Evolutionary conservation across 2,888 invertebrate genomes (phyloP).

Genomic region (Bhutanitis thaidina): DNA sequence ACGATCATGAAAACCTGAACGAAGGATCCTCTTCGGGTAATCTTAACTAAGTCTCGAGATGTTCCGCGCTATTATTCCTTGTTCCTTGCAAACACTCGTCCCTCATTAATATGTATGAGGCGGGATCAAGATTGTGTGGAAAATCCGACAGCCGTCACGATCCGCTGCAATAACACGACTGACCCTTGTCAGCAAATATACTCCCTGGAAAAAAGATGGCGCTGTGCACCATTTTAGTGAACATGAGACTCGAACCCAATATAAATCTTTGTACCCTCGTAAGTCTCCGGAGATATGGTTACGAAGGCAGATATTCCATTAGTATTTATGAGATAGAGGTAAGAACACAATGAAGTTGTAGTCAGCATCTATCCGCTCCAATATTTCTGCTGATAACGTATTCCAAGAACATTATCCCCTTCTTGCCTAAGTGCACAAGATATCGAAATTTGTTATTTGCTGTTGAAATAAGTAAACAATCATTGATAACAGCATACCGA

Average conservation of each 20-base stretch:
- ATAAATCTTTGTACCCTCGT: conserved; percentile 58
- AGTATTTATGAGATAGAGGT: conserved; percentile 47
- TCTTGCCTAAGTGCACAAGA: conserved; percentile 19
- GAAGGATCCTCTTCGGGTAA: too few relatives aligned
- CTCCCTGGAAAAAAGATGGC: conserved; percentile 48
- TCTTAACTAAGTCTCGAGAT: conserved; percentile 33
- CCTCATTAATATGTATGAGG: conserved; percentile 62
- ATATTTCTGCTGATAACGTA: conserved; percentile 20
- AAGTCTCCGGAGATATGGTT: conserved; percentile 47
- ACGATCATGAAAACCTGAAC: too few relatives aligned
- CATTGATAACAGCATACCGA: conserved; percentile 3
- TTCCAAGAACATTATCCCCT: conserved; percentile 12
- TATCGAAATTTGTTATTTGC: conserved; percentile 16
- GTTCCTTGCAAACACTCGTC: conserved; percentile 31
- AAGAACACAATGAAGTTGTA: conserved; percentile 32
- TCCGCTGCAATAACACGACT: conserved; percentile 49
- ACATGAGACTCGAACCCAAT: conserved; percentile 44
- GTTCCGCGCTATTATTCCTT: conserved; percentile 33
- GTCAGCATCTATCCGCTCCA: conserved; percentile 14
- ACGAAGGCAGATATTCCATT: conserved; percentile 41
- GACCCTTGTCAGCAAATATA: conserved; percentile 66
- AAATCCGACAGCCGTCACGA: conserved; percentile 38
- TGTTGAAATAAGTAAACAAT: conserved; percentile 6
- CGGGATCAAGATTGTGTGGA: conserved; percentile 43
- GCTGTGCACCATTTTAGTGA: conserved; percentile 49